phyloP scores from a whole-genome alignment of 2,797 vertebrate genomes.

The Urophycis tenuis region DNA sequence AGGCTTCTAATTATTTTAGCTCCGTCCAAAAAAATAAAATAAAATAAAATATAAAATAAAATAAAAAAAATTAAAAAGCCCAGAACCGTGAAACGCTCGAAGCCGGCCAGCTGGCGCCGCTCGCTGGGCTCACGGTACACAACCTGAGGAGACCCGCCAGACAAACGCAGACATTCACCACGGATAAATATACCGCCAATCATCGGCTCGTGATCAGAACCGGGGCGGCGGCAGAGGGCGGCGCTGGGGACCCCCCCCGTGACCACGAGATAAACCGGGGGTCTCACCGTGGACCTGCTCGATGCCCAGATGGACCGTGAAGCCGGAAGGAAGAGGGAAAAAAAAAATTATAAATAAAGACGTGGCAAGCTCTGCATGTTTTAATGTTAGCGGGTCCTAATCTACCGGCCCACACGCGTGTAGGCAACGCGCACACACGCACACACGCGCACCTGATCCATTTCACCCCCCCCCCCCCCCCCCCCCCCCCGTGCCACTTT shows the following conservation, averaged over 20 bases:
- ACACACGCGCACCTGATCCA: not conserved
- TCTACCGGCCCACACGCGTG: not conserved
- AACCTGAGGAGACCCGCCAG: not conserved
- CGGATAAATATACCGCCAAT: not conserved
- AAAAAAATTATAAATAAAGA: no score
- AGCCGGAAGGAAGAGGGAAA: not conserved
- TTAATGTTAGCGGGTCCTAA: conserved; percentile 1
- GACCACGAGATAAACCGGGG: not conserved
- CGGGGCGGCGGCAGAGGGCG: not conserved
- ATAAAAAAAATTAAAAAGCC: no score
- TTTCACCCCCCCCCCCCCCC: not conserved
- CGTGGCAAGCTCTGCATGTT: not conserved
- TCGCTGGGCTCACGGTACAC: not conserved
- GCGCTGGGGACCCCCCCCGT: not conserved
- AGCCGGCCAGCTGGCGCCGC: conserved; percentile 42
- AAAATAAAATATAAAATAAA: not conserved
- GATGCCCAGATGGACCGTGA: not conserved
- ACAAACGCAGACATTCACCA: no score
- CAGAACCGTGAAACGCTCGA: no score
- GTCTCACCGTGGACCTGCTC: not conserved
- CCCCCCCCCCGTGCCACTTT: not conserved
- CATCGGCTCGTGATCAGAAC: not conserved
- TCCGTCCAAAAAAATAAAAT: conserved; percentile 27
- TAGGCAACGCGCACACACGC: not conserved
- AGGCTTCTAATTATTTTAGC: conserved; percentile 57